Base-by-base conservation (phyloP, 2,888 invertebrate species). In the Agrochola circellaris region DNA sequence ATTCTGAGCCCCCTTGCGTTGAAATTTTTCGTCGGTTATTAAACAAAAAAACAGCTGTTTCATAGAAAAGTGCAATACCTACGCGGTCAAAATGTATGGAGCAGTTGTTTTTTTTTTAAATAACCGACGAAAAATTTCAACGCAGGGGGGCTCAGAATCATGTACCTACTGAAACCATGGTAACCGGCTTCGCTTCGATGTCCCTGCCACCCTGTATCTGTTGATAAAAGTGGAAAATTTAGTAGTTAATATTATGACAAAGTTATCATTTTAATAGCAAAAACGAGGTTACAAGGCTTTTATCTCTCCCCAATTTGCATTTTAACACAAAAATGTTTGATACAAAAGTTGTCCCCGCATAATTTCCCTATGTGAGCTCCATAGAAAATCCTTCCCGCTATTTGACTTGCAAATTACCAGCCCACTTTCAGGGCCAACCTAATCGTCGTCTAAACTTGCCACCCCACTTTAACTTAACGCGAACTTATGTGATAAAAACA, bases 401-500 rank as follows among this genome's bases (percentile, higher is more conserved):
- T 88, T 88, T 87, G 82, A 85, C 82, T 87, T 88, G 87, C 88
- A 88, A 88, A 88, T 88, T 77, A 72, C 71, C 42, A 34, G 61
- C 73, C 69, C 64, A 77, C 70, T 75, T 81, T 82, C 71, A 85
- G 81, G 77, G 72, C 81, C 73, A 77, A 75, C 77, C 67, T 88
- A 84, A 88, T 86, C 81, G 81, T 75, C 72, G 70, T 74, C 81
- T 74, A 85, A 88, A 88, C 67, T 88, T 86, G 26, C 62, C 77
- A 71, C 75, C 74, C 82, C 67, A 82, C 84, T 84, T 86, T 79
- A 87, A 87, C 71, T 83, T 78, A 76, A 67, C 75, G n/a, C 34
- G 26, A 86, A 86, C 82, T 88, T 87, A 79, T 78, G 87, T 85
- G 88, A 86, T 88, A 87, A 87, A 87, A 87, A 86, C 86, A 85